These are phyloP conservation scores for Calonectris borealis DNA, from an alignment of 2,113 vertebrate species.

Conservation along the genomic window DNA sequence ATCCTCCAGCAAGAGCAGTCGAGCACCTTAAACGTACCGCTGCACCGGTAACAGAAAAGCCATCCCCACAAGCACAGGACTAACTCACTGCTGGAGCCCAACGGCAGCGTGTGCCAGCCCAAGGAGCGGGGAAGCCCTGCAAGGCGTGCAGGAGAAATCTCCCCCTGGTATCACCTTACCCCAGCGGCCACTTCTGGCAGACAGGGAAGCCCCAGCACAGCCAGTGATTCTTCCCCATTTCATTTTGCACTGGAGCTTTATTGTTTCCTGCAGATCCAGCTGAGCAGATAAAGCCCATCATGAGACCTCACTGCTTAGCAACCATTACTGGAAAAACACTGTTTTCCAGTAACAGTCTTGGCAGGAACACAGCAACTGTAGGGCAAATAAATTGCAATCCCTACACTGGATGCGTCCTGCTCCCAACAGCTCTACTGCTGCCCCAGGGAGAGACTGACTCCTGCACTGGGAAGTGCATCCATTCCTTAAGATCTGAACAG, in stretches of 20 bases:
- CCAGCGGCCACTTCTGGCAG: neutral
- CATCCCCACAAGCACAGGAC: neutral
- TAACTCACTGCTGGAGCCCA: neutral
- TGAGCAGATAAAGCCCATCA: constrained; percentile 43
- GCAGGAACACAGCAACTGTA: constrained; percentile 25
- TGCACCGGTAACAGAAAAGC: rapidly evolving
- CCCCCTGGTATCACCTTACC: neutral
- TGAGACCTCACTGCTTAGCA: constrained; percentile 40
- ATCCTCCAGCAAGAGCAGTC: neutral
- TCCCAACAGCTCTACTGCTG: neutral
- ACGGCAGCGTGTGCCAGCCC: rapidly evolving
- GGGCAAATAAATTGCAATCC: neutral
- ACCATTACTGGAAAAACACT: constrained; percentile 35
- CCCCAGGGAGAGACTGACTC: neutral
- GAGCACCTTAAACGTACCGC: neutral
- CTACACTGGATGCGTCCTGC: neutral
- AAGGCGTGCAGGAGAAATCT: neutral
- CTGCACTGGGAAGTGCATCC: neutral
- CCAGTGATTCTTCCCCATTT: neutral
- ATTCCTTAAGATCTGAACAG: neutral
- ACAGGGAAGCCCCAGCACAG: neutral
- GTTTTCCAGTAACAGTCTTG: constrained; percentile 42
- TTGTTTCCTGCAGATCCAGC: constrained; percentile 7
- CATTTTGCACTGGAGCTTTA: neutral
- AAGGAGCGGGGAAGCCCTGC: neutral